Base-by-base conservation (phyloP, 2,888 invertebrate species). In the Stegophylla sp. region DNA sequence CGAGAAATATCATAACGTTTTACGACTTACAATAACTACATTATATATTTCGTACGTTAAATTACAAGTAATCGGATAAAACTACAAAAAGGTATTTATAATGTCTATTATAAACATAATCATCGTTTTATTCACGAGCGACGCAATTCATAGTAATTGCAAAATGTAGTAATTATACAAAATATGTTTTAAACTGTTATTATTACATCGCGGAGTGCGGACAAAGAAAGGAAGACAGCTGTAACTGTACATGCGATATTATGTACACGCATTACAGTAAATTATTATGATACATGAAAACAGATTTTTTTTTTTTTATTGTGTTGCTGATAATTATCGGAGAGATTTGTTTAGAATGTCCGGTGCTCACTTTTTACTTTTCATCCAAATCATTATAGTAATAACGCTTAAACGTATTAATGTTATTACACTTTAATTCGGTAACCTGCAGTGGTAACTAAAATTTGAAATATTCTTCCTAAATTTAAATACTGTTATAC, bases 311-410 rank as follows among this genome's bases (percentile, higher is more conserved):
- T 53, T 41, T n/a, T n/a, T n/a, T n/a, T n/a, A n/a, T n/a, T n/a
- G n/a, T n/a, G 10, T 26, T 26, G n/a, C 26, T 13, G 59, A 73
- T 61, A 45, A 45, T 61, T 45, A 73, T 73, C 73, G n/a, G 26
- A 73, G 73, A 73, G 43, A 61, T 45, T 3, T 28, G n/a, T 45
- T n/a, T 61, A 73, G 43, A 61, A 45, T 41, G 71, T 41, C 15
- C 9, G 43, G 10, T 72, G 15, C 26, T 73, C 59, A 28, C 72
- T 73, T 73, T 73, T 73, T 73, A 73, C 43, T 59, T 73, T 73
- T 59, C 43, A 26, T n/a, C 26, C 26, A 67, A 34, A 20, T 15
- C 10, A 10, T 43, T 23, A 20, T 56, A 17, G 5, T n/a, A 3
- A 17, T 61, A 13, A 17, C 4, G 26, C 10, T 28, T 0, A 26